phyloP scores from a whole-genome alignment of 2,113 vertebrate genomes.

The Dasypus novemcinctus region DNA sequence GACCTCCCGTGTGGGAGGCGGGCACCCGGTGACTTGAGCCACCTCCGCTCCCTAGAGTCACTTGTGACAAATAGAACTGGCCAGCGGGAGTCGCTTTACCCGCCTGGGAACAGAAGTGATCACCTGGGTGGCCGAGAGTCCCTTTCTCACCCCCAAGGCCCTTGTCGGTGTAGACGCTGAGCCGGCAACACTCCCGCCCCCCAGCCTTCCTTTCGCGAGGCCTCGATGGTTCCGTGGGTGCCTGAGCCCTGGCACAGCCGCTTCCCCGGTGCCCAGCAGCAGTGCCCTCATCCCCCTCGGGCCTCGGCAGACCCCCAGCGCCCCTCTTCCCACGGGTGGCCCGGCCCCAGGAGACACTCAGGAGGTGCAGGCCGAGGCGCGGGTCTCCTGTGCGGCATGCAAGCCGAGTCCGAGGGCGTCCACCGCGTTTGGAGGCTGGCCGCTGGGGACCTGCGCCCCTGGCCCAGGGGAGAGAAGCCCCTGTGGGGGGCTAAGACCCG shows the following conservation, averaged over 20 bases:
- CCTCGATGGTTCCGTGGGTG: accelerated
- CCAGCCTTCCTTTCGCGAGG: neutral
- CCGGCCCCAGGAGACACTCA: neutral
- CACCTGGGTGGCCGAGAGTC: neutral
- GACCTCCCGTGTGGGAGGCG: too few species aligned
- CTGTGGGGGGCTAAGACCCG: neutral
- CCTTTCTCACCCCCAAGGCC: neutral
- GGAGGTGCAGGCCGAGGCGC: neutral
- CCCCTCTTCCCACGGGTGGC: neutral
- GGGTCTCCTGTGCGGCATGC: neutral
- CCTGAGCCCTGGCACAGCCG: neutral
- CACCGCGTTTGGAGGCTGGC: neutral
- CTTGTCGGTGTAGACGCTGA: neutral
- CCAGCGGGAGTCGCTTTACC: neutral
- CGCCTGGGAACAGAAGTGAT: neutral
- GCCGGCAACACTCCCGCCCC: neutral
- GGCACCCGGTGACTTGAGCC: too few species aligned
- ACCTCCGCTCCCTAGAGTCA: neutral
- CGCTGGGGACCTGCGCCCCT: too few species aligned
- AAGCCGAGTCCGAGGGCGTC: neutral
- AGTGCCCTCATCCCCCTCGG: neutral
- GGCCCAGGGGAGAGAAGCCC: neutral
- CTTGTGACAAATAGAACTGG: neutral
- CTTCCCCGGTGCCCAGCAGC: neutral
- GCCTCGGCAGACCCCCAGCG: neutral